Conservation (phyloP, 2,113 vertebrate species). For the Tricholaema leucomelas region DNA sequence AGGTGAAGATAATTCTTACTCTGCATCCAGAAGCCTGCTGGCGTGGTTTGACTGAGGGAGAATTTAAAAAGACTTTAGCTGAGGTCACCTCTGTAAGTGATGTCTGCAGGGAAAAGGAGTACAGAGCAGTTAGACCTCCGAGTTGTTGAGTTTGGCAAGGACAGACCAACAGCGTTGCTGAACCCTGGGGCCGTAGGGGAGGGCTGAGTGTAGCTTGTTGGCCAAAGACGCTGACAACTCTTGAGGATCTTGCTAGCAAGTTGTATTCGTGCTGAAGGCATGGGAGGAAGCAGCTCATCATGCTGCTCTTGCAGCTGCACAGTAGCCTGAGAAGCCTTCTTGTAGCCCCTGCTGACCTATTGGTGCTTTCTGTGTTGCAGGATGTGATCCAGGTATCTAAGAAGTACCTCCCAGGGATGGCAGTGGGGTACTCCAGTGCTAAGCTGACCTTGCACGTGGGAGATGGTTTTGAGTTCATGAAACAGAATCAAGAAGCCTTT, state of each 20-base stretch:
- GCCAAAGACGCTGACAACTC: slow-evolving; percentile 29
- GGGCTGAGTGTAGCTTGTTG: neutral
- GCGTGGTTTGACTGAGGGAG: neutral
- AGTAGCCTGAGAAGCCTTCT: neutral
- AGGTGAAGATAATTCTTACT: neutral
- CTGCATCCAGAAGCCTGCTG: neutral
- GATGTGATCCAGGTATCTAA: slow-evolving; percentile 97
- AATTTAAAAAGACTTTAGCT: neutral
- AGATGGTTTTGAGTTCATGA: slow-evolving; percentile 99
- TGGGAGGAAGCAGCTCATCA: slow-evolving; percentile 29
- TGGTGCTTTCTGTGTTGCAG: slow-evolving; percentile 70
- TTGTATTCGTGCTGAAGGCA: neutral
- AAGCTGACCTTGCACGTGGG: slow-evolving; percentile 93
- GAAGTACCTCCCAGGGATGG: slow-evolving; percentile 95
- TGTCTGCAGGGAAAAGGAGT: neutral
- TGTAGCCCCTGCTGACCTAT: neutral
- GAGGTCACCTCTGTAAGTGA: neutral
- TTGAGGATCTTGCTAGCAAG: neutral
- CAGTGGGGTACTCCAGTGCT: slow-evolving; percentile 91
- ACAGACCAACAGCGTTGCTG: neutral
- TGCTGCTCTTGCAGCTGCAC: neutral
- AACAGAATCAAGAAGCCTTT: slow-evolving; percentile 96
- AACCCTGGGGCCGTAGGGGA: slow-evolving; percentile 2
- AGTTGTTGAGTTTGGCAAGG: slow-evolving; percentile 30
- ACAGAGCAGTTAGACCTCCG: neutral